Base-by-base conservation (phyloP, 1,140 invertebrate species). In the Scaptomyza pallida region DNA sequence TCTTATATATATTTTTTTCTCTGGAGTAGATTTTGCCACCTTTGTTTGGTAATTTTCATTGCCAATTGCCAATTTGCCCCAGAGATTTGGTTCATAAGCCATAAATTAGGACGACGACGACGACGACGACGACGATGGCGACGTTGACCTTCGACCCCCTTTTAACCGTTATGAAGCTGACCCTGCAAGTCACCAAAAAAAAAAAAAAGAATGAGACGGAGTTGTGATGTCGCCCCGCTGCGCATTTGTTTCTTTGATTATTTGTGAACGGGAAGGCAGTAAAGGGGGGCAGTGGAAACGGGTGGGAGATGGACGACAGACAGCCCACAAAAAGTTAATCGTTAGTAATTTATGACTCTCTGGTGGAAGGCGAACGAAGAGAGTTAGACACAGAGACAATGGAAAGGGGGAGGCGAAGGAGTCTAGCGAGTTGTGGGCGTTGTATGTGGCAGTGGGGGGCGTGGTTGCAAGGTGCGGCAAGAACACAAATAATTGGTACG, bases 291-390 rank as follows among this genome's bases (percentile, higher is more conserved):
- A 21, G 19, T n/a, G n/a, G n/a, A n/a, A 21, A 26, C 6, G 26
- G 26, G 26, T 9, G 2, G 26, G 8, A 8, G 26, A 30, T 37
- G 12, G 33, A 35, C n/a, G 21, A 41, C 60, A n/a, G 50, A 26
- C 57, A 47, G 52, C 59, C 35, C 26, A 74, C 69, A 71, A 74
- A 75, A 86, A 78, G 81, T 86, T 86, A 86, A 75, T 80, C 81
- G 70, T 65, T 74, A 69, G 77, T 86, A 88, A 86, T 86, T 86
- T 86, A 86, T 86, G 83, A 64, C 62, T 40, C 57, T 73, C 45
- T 47, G n/a, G 15, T 21, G 54, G 55, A 65, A 65, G 55, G 56
- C 62, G 62, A 37, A 52, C n/a, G n/a, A n/a, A n/a, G n/a, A n/a
- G n/a, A n/a, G n/a, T n/a, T n/a, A 37, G 26, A 17, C 33, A 13